Base-by-base conservation (phyloP, 2,797 vertebrate genomes). In the Arnoldichthys spilopterus region DNA sequence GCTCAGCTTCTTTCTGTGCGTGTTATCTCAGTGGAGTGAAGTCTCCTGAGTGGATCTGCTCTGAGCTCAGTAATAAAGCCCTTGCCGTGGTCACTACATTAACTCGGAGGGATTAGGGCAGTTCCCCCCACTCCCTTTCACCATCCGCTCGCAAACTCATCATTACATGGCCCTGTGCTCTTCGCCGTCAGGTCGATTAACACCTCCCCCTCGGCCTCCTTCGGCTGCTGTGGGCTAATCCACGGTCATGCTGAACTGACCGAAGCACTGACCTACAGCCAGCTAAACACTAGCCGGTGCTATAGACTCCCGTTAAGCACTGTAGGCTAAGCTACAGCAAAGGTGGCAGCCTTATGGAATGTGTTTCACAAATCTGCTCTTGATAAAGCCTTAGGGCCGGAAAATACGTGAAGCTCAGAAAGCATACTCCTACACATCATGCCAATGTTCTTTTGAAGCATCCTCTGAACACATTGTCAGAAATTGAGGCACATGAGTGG, bases 111-210 rank as follows among this genome's bases (percentile, higher is more conserved):
- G 81, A 83, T 81, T 81, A 47, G 37, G 74, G 69, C 26, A 22
- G 69, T 11, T 58, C 47, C 22, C 30, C 22, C 8, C 9, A 2
- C 61, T 40, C 62, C 22, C 8, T 54, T 34, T 62, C 34, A 7
- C 20, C 11, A 32, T 59, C 54, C 62, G 72, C 72, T 30, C 6
- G 45, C 72, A 28, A 79, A 66, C 80, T 82, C 80, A 82, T 82
- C 74, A 68, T 40, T 56, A 72, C 66, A 53, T 56, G 16, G 45
- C 43, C 30, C 45, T 59, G 64, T 67, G 72, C 40, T 74, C 26
- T 79, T 82, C 77, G 76, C 15, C n/a, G 61, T 51, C 53, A 16
- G 68, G 84, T 86, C 78, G 72, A 82, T 84, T 78, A 56, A 53
- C 26, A 49, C 82, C 72, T 76, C 58, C 82, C 78, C 62, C 72